phyloP scores from a whole-genome alignment of 2,888 invertebrate species.

The Muscina levida region DNA sequence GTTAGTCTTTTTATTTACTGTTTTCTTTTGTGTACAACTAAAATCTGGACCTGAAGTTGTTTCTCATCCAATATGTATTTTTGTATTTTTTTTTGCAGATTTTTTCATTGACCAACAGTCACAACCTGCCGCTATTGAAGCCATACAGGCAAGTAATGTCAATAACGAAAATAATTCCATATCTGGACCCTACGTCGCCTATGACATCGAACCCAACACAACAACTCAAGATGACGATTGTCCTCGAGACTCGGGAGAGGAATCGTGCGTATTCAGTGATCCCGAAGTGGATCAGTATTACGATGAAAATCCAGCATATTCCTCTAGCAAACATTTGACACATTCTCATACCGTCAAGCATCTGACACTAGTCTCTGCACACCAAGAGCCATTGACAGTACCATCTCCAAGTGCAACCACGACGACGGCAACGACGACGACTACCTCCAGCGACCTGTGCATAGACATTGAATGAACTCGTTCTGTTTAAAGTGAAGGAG shows the following conservation, averaged over 20 bases:
- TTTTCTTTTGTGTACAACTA: background rate
- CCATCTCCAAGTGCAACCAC: conserved; percentile 32
- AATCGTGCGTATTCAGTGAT: conserved; percentile 72
- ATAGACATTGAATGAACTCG: conserved; percentile 62
- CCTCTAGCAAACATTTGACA: background rate
- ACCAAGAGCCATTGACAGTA: conserved; percentile 38
- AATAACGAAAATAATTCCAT: background rate
- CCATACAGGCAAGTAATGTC: conserved; percentile 46
- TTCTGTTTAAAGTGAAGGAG: background rate
- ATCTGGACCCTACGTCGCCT: conserved; percentile 40
- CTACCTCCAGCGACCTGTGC: conserved; percentile 45
- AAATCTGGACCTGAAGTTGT: conserved; percentile 25
- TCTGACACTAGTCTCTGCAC: conserved; percentile 50
- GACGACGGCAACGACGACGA: no score
- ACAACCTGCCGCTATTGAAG: conserved; percentile 39
- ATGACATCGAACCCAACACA: conserved; percentile 44
- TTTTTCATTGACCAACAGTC: conserved; percentile 77
- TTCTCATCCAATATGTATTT: background rate
- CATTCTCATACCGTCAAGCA: conserved; percentile 51
- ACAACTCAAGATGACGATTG: conserved; percentile 64
- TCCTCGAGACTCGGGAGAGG: conserved; percentile 66
- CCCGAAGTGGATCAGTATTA: conserved; percentile 73
- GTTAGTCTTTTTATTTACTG: no score
- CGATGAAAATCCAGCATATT: conserved; percentile 49
- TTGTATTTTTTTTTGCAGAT: conserved; percentile 67